Evolutionary conservation across 1,140 invertebrate genomes (phyloP), one percentile per base, ranked within the genome.

Genomic region (Leptoteleia sp.): DNA sequence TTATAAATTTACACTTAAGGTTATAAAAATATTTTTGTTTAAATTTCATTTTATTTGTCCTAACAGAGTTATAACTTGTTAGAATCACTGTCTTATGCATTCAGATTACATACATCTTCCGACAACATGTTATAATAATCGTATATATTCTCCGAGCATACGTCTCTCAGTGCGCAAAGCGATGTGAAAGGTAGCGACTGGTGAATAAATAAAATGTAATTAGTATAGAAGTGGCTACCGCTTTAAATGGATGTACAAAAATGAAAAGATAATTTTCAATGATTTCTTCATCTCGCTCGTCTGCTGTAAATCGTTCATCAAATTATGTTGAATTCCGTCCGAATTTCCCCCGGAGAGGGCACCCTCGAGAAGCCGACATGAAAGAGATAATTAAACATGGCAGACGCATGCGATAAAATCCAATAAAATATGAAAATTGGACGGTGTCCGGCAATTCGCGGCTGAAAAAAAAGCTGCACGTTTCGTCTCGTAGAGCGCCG

Each of bases 401-500:
- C 72, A 65, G 80, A 70, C 68, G 72, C 47, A 79, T 73, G 52
- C 73, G 76, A 80, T 84, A 80, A 84, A 84, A 82, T 76, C 79
- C 81, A 82, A 87, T 87, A 83, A 88, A 88, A 86, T 85, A 88
- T 85, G 84, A 88, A 88, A 89, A 89, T 88, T 89, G 84, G 82
- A 86, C 80, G 64, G 76, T 86, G 86, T 88, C 79, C 78, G 80
- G 79, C 72, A 78, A 75, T 55, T 70, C 59, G 33, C 57, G 67
- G 35, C 40, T 70, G 61, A 64, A 79, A 82, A 81, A 25, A 25
- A 83, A 78, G 43, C 72, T 54, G 71, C 77, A 82, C 81, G 78
- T 81, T 81, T 71, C 68, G 82, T 82, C 78, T 80, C 61, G 80
- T 80, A 76, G 82, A 48, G 45, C 76, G 77, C 13, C 40, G 48